A percentile compares a stretch with the other conserved stretches of the same genome.
Conservation (phyloP, 2,888 invertebrate species). For the Agrotis segetum region DNA sequence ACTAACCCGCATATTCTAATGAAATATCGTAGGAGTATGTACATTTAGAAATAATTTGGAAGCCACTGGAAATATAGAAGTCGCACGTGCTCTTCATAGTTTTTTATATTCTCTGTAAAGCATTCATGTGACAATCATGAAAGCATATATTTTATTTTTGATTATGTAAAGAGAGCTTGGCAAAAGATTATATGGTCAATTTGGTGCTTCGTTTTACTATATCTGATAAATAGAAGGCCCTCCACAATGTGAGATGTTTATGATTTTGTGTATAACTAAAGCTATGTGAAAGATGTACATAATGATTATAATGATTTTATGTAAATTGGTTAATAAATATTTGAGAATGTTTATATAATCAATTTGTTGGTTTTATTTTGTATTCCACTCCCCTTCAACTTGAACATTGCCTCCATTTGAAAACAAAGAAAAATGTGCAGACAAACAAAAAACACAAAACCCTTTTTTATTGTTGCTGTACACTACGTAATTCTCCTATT, state of each 20-base stretch:
- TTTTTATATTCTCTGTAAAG: conserved; percentile 61
- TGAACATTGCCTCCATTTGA: neutral
- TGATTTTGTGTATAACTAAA: conserved; percentile 88
- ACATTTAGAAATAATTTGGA: conserved; percentile 68
- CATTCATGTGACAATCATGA: conserved; percentile 64
- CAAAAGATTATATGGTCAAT: conserved; percentile 86
- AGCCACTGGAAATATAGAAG: conserved; percentile 63
- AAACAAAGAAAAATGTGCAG: no score
- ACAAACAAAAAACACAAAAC: no score
- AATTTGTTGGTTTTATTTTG: conserved; percentile 73
- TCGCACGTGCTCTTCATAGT: conserved; percentile 66
- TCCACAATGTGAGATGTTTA: conserved; percentile 88
- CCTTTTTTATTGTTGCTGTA: no score
- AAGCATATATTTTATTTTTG: conserved; percentile 75
- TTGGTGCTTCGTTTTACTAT: conserved; percentile 89
- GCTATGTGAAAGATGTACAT: conserved; percentile 90
- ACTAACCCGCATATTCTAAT: conserved; percentile 81
- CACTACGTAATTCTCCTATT: no score
- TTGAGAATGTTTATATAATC: conserved; percentile 91
- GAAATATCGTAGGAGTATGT: conserved; percentile 69
- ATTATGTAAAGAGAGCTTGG: conserved; percentile 86
- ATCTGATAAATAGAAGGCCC: conserved; percentile 89
- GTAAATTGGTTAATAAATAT: conserved; percentile 91
- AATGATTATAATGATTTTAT: conserved; percentile 89
- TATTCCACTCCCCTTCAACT: neutral